Evolutionary conservation across 2,113 vertebrate species (phyloP).

Genomic region (Malurus melanocephalus): DNA sequence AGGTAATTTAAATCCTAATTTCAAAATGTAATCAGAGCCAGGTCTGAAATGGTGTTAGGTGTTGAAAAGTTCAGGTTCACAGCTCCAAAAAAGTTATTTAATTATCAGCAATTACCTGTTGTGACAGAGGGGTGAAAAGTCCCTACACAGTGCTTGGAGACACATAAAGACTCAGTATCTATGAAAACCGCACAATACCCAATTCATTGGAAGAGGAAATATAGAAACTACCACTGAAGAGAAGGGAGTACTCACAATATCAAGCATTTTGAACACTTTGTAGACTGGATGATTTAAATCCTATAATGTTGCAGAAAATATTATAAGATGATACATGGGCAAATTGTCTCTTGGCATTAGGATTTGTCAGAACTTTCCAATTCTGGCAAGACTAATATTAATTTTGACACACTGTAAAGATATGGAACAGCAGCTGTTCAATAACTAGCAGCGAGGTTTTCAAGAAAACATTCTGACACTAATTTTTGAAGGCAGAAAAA

Average conservation of each 20-base stretch:
- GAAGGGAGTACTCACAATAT: not conserved
- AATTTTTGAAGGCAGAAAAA: not conserved
- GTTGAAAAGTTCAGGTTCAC: not conserved
- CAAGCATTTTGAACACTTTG: not conserved
- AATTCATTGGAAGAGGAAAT: not conserved
- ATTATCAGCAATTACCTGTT: not conserved
- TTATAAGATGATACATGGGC: not conserved
- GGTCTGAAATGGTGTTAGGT: not conserved
- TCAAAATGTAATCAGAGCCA: not conserved
- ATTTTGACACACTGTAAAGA: not conserved
- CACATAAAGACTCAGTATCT: not conserved
- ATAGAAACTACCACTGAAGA: not conserved
- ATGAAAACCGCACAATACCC: not conserved
- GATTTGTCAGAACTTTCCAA: not conserved
- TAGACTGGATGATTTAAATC: not conserved
- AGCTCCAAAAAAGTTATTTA: not conserved
- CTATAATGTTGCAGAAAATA: not conserved
- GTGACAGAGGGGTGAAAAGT: not conserved
- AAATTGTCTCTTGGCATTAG: not conserved
- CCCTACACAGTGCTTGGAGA: not conserved
- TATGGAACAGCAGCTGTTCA: not conserved
- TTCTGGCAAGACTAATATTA: not conserved
- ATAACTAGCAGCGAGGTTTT: not conserved
- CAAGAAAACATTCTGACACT: not conserved
- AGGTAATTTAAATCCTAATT: not conserved